These are phyloP conservation scores for Peromyscus melanophrys DNA, from an alignment of 2,797 vertebrate genomes.

Conservation along the genomic window DNA sequence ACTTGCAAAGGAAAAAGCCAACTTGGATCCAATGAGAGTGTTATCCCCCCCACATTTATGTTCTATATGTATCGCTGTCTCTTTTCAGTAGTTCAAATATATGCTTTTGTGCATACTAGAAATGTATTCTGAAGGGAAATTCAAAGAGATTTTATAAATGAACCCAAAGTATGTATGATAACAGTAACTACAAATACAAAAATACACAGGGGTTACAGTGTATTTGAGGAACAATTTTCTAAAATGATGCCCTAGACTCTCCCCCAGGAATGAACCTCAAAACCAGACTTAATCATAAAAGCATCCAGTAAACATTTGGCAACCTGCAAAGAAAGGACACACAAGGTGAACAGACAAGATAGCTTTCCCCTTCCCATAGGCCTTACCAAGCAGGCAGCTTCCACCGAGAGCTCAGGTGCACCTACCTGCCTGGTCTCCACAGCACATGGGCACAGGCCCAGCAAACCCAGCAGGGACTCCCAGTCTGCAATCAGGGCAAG, in stretches of 20 bases:
- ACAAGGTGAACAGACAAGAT: neutral
- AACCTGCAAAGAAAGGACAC: neutral
- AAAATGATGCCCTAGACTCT: conserved; percentile 37
- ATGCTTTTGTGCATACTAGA: conserved; percentile 30
- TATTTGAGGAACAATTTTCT: conserved; percentile 11
- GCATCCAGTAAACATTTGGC: neutral
- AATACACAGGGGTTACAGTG: neutral
- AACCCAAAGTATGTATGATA: conserved; percentile 33
- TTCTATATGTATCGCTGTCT: neutral
- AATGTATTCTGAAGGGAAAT: conserved; percentile 36
- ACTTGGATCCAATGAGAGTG: neutral
- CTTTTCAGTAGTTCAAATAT: conserved; percentile 22
- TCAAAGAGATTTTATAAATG: conserved; percentile 34
- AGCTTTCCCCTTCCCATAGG: neutral
- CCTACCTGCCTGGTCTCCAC: neutral
- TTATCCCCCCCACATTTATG: neutral
- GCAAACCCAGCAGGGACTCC: neutral
- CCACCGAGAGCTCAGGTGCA: neutral
- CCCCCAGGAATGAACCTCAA: neutral
- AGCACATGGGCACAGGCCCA: neutral
- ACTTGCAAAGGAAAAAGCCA: neutral
- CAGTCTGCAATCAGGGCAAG: neutral
- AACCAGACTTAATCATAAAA: conserved; percentile 2
- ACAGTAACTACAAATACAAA: conserved; percentile 46
- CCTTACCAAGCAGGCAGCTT: neutral